phyloP scores from a whole-genome alignment of 2,797 vertebrate genomes.

The Semotilus atromaculatus region DNA sequence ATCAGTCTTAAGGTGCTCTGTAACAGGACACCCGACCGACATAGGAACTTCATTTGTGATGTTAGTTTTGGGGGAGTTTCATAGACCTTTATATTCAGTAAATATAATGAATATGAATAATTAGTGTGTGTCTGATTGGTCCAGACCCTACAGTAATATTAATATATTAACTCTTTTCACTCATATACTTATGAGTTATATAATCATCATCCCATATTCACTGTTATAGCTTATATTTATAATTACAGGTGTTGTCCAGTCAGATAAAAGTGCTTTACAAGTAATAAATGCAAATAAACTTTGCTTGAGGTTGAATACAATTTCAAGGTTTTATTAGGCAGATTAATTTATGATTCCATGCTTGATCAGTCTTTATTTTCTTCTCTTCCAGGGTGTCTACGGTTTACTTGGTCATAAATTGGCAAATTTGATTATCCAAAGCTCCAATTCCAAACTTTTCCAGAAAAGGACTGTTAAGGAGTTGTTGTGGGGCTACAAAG shows the following conservation, averaged over 20 bases:
- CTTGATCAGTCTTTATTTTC: constrained; percentile 6
- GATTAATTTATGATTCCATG: neutral
- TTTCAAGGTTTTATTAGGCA: neutral
- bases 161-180: no score
- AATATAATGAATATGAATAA: no score
- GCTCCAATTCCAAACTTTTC: constrained; percentile 79
- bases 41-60: no score
- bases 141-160: no score
- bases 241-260: neutral
- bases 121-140: no score
- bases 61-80: no score
- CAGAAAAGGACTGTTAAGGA: constrained; percentile 86
- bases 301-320: neutral
- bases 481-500: constrained; percentile 90
- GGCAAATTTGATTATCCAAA: neutral
- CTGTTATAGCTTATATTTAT: neutral
- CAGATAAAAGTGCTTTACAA: neutral
- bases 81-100: no score
- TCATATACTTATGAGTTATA: no score
- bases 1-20: no score
- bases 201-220: neutral
- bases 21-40: no score
- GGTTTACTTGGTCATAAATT: neutral
- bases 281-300: neutral
- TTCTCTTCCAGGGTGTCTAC: constrained; percentile 78